Conservation (phyloP, 2,888 invertebrate species). For the Arge pagana region DNA sequence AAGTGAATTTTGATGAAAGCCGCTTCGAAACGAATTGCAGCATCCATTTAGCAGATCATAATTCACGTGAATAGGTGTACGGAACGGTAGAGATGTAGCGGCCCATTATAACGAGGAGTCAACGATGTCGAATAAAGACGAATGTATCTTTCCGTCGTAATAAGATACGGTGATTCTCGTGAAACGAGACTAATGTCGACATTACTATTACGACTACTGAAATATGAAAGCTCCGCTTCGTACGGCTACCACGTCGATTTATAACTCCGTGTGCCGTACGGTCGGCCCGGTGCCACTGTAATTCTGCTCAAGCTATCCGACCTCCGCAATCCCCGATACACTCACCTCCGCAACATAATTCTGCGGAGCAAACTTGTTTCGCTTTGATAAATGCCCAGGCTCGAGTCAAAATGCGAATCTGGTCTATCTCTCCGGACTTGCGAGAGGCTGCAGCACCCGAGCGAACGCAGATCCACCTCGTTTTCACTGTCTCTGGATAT, state of each 20-base stretch:
- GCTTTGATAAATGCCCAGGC: conserved; percentile 31
- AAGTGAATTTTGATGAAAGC: too few relatives aligned
- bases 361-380: conserved; percentile 30
- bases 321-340: conserved; percentile 1
- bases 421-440: conserved; percentile 7
- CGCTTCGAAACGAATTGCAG: too few relatives aligned
- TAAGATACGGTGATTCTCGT: conserved; percentile 28
- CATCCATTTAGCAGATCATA: too few relatives aligned
- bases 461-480: too few relatives aligned
- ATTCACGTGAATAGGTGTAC: too few relatives aligned
- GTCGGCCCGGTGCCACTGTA: conserved; percentile 10
- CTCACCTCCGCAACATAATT: conserved; percentile 22
- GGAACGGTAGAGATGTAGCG: too few relatives aligned
- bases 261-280: conserved; percentile 13
- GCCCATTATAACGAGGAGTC: too few relatives aligned
- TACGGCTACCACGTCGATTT: conserved; percentile 6
- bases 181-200: conserved; percentile 37
- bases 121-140: not conserved
- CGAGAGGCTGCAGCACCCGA: too few relatives aligned
- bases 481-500: too few relatives aligned
- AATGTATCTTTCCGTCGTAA: conserved; percentile 8
- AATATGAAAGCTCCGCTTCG: conserved; percentile 33
- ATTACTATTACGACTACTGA: conserved; percentile 37
- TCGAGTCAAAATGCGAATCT: conserved; percentile 30
- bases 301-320: conserved; percentile 7